Conservation (phyloP, 2,888 invertebrate species). For the Phragmatobia fuliginosa region DNA sequence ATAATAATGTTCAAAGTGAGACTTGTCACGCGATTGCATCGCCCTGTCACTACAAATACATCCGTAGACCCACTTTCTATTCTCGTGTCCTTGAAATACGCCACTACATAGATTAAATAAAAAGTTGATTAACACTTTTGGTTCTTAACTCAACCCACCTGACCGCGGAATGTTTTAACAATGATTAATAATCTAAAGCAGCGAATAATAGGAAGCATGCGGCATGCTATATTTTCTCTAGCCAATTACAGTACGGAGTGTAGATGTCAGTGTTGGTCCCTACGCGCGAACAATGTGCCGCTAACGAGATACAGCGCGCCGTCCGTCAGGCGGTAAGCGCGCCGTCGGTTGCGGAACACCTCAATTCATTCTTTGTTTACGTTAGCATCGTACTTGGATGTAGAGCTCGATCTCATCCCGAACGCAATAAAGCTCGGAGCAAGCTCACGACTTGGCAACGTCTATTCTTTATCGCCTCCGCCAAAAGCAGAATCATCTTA, state of each 20-base stretch:
- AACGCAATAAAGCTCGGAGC: constrained; percentile 82
- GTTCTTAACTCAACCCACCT: not conserved
- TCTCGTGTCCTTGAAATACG: constrained; percentile 72
- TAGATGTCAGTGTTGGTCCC: constrained; percentile 53
- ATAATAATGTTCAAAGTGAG: constrained; percentile 80
- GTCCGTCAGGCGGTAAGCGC: constrained; percentile 59
- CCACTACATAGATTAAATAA: constrained; percentile 22
- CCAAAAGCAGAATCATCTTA: constrained; percentile 79
- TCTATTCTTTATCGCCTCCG: constrained; percentile 78
- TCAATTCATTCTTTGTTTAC: constrained; percentile 79
- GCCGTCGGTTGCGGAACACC: constrained; percentile 67
- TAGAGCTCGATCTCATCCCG: constrained; percentile 73
- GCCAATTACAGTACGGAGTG: constrained; percentile 52
- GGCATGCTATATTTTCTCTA: constrained; percentile 47
- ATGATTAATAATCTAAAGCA: constrained; percentile 18
- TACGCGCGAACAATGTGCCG: constrained; percentile 66
- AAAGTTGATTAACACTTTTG: constrained; percentile 16
- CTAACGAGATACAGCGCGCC: constrained; percentile 68
- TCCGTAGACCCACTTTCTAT: constrained; percentile 78
- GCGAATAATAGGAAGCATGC: constrained; percentile 36
- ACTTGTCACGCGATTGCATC: constrained; percentile 78
- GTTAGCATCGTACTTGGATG: constrained; percentile 69
- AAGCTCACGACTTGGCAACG: constrained; percentile 80
- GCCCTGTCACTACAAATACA: constrained; percentile 70
- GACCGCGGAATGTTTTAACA: constrained; percentile 11